These are phyloP conservation scores for Neosilurus hyrtlii DNA, from an alignment of 2,797 vertebrate species.

Conservation along the genomic window DNA sequence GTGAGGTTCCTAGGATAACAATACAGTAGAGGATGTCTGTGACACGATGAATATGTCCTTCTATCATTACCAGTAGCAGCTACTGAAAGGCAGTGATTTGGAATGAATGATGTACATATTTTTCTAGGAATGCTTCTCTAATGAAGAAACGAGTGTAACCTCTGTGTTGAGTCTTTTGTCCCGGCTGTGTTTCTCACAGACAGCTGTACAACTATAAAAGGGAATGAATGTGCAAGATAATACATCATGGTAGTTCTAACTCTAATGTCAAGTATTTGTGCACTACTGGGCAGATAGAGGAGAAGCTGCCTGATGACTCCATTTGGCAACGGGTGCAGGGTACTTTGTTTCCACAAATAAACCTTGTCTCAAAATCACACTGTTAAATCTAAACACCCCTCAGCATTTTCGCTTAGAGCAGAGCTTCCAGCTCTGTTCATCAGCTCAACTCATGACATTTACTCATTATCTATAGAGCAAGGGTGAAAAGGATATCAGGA, in stretches of 20 bases:
- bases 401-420: neutral
- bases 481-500: neutral
- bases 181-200: neutral
- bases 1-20: neutral
- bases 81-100: neutral
- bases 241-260: neutral
- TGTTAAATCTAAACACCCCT: neutral
- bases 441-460: neutral
- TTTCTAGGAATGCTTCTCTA: constrained; percentile 47
- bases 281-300: constrained; percentile 12
- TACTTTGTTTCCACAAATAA: constrained; percentile 1
- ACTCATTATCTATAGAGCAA: neutral
- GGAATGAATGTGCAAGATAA: constrained; percentile 21
- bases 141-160: constrained; percentile 31
- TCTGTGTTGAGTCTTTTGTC: neutral
- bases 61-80: neutral
- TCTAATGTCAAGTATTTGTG: neutral
- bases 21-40: neutral
- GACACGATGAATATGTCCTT: neutral
- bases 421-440: too few relatives aligned
- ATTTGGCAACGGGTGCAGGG: constrained; percentile 39
- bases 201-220: constrained; percentile 2
- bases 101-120: neutral
- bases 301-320: constrained; percentile 17
- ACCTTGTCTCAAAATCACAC: neutral